Evolutionary conservation across 2,113 vertebrate species (phyloP).

Genomic region (Tupaia tana): DNA sequence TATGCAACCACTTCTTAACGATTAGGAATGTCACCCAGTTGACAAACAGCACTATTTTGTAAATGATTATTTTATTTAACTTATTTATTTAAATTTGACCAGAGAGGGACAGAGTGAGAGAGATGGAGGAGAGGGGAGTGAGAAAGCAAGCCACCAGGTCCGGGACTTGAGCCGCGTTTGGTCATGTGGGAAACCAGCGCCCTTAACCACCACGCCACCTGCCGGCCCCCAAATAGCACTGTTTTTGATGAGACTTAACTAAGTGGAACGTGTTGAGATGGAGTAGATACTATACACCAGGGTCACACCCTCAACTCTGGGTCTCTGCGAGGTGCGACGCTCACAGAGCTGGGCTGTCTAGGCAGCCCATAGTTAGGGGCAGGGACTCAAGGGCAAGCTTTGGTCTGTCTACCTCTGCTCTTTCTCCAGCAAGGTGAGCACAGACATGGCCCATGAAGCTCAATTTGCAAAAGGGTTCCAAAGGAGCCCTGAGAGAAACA

Average conservation of each 20-base stretch:
- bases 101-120: no score
- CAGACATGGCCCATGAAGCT: not conserved
- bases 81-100: no score
- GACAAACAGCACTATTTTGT: constrained; percentile 1
- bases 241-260: constrained; percentile 37
- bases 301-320: not conserved
- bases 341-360: accelerated
- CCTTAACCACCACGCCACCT: no score
- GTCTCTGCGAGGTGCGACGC: not conserved
- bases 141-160: no score
- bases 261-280: not conserved
- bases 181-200: no score
- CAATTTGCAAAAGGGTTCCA: constrained; percentile 24
- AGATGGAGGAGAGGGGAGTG: no score
- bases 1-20: constrained; percentile 26
- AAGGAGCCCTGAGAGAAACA: constrained; percentile 9
- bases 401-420: not conserved
- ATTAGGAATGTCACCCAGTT: not conserved
- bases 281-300: not conserved
- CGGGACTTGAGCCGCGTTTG: no score
- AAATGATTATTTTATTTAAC: no score
- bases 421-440: not conserved
- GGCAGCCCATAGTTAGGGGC: not conserved
- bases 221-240: not conserved
- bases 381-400: not conserved